Evolutionary conservation across 37 sponge, comb jelly and placozoan genomes (phyloP), one percentile per base, ranked within the genome.

Genomic region (Cladorhizidae sp.): DNA sequence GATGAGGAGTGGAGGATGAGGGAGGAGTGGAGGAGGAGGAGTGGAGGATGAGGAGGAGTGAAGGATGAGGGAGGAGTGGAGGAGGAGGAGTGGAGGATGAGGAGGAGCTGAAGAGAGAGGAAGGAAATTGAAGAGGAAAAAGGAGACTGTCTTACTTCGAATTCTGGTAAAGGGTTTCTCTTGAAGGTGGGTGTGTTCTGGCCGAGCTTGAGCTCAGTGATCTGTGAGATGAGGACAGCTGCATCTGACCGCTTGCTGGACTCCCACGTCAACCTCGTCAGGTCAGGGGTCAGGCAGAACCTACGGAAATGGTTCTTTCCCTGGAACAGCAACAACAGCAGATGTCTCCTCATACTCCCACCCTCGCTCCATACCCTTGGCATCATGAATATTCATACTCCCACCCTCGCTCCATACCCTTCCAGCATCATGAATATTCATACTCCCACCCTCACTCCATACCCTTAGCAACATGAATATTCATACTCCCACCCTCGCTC

Each of bases 171-270:
- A 49, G 91, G 93, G 49, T 81, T 89, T 37, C 72, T 81, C 78
- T 87, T 81, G 79, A 96, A 96, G 52, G 83, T 72, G 2, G 85
- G 83, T 33, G 91, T 96, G 11, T 70, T 84, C 63, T 96, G 97
- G 22, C 97, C 97, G 28, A 45, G 20, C 40, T 83, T 76, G 9
- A 96, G 67, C 39, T 90, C 91, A 23, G 83, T 81, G 50, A 96
- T 90, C 72, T 96, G 75, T n/a, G 85, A 80, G n/a, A 96, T 93
- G 37, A 85, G 75, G 20, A 96, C 86, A 21, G 88, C 83, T 1
- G 90, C 82, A 33, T 93, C 86, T 32, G 74, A 67, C 57, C 85
- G 74, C 50, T 83, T 76, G 41, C 89, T 80, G 15, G 91, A 87
- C 49, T 90, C 86, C 97, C 97, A 96, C 14, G 69, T 84, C 57